Evolutionary conservation across 2,113 vertebrate genomes (phyloP).

Genomic region (Pygoscelis antarcticus): DNA sequence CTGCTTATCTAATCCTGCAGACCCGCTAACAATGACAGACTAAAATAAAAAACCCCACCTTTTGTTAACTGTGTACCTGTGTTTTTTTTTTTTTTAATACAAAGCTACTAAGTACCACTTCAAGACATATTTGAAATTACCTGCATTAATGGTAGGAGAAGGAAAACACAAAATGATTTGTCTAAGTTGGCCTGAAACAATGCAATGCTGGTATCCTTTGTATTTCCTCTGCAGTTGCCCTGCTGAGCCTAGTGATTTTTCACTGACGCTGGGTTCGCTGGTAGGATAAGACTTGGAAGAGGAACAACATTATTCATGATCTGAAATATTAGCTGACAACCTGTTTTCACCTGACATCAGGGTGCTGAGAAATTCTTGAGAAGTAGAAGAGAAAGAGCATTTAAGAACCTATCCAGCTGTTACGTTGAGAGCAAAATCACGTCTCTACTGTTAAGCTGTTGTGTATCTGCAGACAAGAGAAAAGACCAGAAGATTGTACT

Average conservation of each 20-base stretch:
- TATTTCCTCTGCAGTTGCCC: neutral
- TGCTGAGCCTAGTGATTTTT: neutral
- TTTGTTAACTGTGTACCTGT: neutral
- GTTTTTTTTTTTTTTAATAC: neutral
- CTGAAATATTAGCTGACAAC: neutral
- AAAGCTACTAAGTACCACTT: neutral
- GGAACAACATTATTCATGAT: neutral
- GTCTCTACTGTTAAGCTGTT: slow-evolving; percentile 45
- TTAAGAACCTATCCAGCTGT: neutral
- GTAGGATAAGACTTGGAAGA: neutral
- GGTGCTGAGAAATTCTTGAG: neutral
- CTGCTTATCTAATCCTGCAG: neutral
- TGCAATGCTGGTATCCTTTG: neutral
- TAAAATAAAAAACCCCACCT: neutral
- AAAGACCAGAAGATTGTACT: slow-evolving; percentile 40
- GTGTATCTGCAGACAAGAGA: slow-evolving; percentile 47
- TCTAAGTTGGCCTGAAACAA: neutral
- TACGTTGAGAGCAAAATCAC: neutral
- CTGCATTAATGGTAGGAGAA: neutral
- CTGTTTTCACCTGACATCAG: slow-evolving; percentile 46
- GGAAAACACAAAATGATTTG: neutral
- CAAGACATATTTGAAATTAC: neutral
- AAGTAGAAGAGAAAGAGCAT: neutral
- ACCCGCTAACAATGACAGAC: neutral
- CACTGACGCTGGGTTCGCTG: neutral